Evolutionary conservation across 2,888 invertebrate genomes (phyloP), one percentile per base, ranked within the genome.

Genomic region (Choristoneura rosaceana): DNA sequence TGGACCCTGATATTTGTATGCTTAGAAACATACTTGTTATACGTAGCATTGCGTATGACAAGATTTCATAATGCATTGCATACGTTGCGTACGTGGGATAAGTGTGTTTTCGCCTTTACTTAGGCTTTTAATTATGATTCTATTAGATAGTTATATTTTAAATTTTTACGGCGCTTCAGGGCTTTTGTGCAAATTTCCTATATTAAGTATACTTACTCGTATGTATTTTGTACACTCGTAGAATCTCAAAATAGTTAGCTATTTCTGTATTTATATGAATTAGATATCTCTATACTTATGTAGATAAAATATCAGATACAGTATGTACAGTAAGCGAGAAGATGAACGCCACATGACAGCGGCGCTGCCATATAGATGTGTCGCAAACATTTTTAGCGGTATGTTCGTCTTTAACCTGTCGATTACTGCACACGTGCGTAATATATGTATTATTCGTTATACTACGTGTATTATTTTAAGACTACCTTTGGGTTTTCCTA

Each of bases 161-260:
- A 47, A 52, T 55, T 55, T 41, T 45, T 58, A 25, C 71, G 55
- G 61, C 55, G 47, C 47, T 62, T 71, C 25, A 47, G 60, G 33
- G 43, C n/a, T 62, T 63, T 33, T 52, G 64, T 70, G 69, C 68
- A 60, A 73, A 65, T 33, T 64, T 47, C 64, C 25, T 41, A 60
- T 69, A 52, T 14, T 58, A 60, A 38, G 43, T 43, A 43, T 43
- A 43, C 12, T 43, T 43, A 43, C 12, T 43, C 10, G 10, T 64
- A 69, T 43, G 64, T 65, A 69, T 65, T 65, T 64, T 73, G 41
- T 69, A 70, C 34, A 52, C 47, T 45, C 17, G 10, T 58, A 68
- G 71, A 71, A 68, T 71, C 67, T 71, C 71, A 58, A 15, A 47
- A 43, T 47, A 67, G 12, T 41, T 71, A 67, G 17, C 38, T 62